A percentile compares a stretch with the other conserved stretches of the same genome.
Evolutionary conservation across 2,113 vertebrate genomes (phyloP).

Genomic region (Morone saxatilis): DNA sequence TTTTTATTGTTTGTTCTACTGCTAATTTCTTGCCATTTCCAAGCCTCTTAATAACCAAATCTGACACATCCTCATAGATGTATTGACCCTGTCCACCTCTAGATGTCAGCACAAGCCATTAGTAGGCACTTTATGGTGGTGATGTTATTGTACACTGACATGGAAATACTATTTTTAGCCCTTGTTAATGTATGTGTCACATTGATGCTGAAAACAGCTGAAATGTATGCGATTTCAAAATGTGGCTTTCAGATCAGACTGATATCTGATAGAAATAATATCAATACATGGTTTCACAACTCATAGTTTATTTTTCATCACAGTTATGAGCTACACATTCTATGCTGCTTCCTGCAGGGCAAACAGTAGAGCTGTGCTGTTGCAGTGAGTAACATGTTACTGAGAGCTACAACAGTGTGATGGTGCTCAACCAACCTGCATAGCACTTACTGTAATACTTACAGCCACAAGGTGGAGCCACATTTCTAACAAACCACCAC

Average conservation of each 20-base stretch:
- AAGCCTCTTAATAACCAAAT: too few species aligned
- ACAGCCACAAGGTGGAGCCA: slow-evolving; percentile 63
- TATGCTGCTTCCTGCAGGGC: neutral
- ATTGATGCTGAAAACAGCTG: neutral
- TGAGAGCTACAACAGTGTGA: neutral
- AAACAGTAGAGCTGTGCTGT: neutral
- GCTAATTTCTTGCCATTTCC: neutral
- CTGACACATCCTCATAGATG: neutral
- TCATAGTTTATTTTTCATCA: neutral
- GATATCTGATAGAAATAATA: neutral
- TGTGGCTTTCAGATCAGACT: neutral
- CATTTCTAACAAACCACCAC: neutral
- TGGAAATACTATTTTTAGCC: slow-evolving; percentile 13
- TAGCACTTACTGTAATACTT: neutral
- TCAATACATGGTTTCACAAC: neutral
- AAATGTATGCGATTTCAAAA: too few species aligned
- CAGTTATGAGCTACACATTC: neutral
- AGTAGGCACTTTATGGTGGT: neutral
- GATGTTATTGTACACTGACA: slow-evolving; percentile 5
- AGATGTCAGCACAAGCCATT: slow-evolving; percentile 53
- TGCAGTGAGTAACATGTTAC: neutral
- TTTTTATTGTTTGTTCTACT: neutral
- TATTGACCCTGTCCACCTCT: neutral
- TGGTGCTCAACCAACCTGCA: neutral
- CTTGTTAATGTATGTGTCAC: neutral